These are phyloP conservation scores for Holacanthus passer DNA, from an alignment of 2,113 vertebrate species.

Conservation along the genomic window DNA sequence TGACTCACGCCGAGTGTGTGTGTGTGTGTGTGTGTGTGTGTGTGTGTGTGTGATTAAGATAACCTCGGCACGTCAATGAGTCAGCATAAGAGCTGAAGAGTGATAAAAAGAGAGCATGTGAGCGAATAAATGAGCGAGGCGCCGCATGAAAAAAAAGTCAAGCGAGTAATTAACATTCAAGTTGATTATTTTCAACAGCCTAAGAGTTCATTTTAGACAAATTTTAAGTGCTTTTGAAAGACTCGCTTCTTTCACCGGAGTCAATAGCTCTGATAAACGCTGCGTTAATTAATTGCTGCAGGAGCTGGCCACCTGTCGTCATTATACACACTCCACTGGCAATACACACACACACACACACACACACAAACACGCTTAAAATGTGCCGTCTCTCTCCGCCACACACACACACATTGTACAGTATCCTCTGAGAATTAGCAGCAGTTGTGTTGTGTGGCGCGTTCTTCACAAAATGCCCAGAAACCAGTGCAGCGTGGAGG, in stretches of 20 bases:
- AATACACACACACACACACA: constrained; percentile 32
- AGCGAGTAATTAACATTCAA: constrained; percentile 48
- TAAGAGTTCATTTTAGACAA: constrained; percentile 16
- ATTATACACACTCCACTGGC: constrained; percentile 59
- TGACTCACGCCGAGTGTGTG: constrained; percentile 60
- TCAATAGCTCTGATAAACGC: constrained; percentile 52
- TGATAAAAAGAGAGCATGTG: neutral
- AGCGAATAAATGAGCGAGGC: constrained; percentile 21
- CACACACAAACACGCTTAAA: constrained; percentile 25
- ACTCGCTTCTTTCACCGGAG: constrained; percentile 42
- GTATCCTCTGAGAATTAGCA: constrained; percentile 47
- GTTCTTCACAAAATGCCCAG: constrained; percentile 54
- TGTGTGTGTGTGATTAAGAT: constrained; percentile 42
- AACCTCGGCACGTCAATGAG: constrained; percentile 32
- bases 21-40: constrained; percentile 38
- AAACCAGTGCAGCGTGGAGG: constrained; percentile 63
- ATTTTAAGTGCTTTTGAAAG: constrained; percentile 40
- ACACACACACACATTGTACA: constrained; percentile 6
- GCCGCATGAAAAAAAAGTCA: constrained; percentile 35
- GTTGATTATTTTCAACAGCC: constrained; percentile 42
- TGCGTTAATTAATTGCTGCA: constrained; percentile 69
- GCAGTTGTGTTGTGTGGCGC: constrained; percentile 32
- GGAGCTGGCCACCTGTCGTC: constrained; percentile 68
- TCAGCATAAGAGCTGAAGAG: constrained; percentile 6
- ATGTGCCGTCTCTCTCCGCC: constrained; percentile 16